A percentile compares a stretch with the other conserved stretches of the same genome.
Conservation (phyloP, 2,888 invertebrate genomes). For the Rhagonycha fulva region DNA sequence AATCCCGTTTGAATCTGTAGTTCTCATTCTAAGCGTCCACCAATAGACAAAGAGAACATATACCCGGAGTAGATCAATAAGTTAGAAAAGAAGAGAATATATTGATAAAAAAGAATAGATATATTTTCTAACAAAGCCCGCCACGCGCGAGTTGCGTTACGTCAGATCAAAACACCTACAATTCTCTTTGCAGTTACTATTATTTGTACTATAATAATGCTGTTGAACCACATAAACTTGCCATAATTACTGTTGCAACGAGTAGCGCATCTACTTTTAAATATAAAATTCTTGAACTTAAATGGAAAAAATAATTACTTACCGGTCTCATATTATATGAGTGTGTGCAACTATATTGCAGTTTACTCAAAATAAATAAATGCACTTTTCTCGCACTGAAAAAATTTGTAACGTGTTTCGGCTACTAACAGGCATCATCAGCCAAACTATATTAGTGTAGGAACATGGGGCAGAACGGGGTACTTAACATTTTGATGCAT, state of each 20-base stretch:
- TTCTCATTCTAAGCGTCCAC: constrained; percentile 13
- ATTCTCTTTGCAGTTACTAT: constrained; percentile 3
- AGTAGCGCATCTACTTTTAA: background rate
- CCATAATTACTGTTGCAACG: background rate
- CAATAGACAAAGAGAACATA: constrained; percentile 11
- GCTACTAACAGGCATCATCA: too few species aligned
- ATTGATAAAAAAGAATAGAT: constrained; percentile 3
- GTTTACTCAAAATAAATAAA: too few species aligned
- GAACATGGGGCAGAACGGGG: too few species aligned
- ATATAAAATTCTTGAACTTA: background rate
- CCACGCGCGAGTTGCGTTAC: constrained; percentile 24
- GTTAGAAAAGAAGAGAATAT: constrained; percentile 7
- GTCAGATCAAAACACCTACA: constrained; percentile 25
- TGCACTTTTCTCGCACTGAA: too few species aligned
- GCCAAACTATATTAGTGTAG: too few species aligned
- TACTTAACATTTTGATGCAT: too few species aligned
- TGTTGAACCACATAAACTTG: background rate
- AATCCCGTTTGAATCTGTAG: constrained; percentile 37
- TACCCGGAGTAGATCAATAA: constrained; percentile 23
- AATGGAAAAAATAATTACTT: too few species aligned
- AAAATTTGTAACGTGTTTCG: too few species aligned
- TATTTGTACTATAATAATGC: constrained; percentile 2
- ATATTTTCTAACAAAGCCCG: constrained; percentile 26
- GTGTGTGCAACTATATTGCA: too few species aligned
- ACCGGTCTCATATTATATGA: too few species aligned